Base-by-base conservation (phyloP, 2,797 vertebrate genomes). In the Sebastes matsubarae region DNA sequence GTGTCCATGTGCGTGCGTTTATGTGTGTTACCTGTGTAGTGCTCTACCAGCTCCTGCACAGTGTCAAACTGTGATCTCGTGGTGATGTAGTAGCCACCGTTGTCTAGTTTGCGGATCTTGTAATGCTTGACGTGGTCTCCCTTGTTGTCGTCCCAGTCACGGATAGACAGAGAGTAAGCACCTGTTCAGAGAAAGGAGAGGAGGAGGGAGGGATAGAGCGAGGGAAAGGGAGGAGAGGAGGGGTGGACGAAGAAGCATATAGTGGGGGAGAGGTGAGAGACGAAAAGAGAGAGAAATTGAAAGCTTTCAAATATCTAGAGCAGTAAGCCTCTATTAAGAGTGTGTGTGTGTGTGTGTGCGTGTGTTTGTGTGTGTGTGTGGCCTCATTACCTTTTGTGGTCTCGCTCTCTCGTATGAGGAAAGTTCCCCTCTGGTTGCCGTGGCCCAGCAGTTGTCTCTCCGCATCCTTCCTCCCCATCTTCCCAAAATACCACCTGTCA, bases 401-500 rank as follows among this genome's bases (percentile, higher is more conserved):
- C 93, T 99, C 98, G 0, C 98, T 99, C 94, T 99, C 98, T 57
- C 98, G 96, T 81, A 99, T 97, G 84, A 99, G 97, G 82, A 99
- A 99, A 79, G 98, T 97, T 55, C 98, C 98, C 36, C 95, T 95
- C 63, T 94, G 95, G 92, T 97, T 99, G 32, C 94, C 95, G 0
- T 94, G 92, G 57, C 96, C 96, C 75, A 99, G 94, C 59, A 99
- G 95, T 86, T 98, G 97, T 82, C 98, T 94, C 92, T 99, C 98
- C 0, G 98, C 97, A 75, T 99, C 98, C 86, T 99, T 99, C 83
- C 98, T 96, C 20, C 98, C 96, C 72, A 99, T 97, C 95, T 99
- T 99, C 72, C 98, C 98, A 8, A 99, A 99, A 96, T 98, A 99
- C 98, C 98, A 99, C 93, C 98, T 99, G 88, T 92, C 72, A 80